These are phyloP conservation scores for Peromyscus attwateri DNA, from an alignment of 2,797 vertebrate species.

Conservation along the genomic window DNA sequence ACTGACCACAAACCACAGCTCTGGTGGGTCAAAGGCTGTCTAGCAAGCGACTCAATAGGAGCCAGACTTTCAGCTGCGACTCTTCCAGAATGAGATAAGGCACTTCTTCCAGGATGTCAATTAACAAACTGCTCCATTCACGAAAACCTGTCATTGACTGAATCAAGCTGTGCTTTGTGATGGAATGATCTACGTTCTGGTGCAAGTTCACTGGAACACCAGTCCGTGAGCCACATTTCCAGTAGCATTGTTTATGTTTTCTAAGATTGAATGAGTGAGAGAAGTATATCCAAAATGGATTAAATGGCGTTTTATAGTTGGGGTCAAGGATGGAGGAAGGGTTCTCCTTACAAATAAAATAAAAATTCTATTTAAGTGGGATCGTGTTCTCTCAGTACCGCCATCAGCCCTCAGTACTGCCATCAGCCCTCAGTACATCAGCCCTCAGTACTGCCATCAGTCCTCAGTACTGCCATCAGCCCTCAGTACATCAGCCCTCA, in stretches of 20 bases:
- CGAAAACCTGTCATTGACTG: background rate
- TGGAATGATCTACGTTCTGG: background rate
- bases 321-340: background rate
- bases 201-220: background rate
- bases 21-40: background rate
- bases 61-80: background rate
- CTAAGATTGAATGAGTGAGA: background rate
- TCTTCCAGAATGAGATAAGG: background rate
- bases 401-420: too few species aligned
- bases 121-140: background rate
- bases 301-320: background rate
- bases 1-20: slow-evolving; percentile 36
- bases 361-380: background rate
- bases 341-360: background rate
- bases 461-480: too few species aligned
- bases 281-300: background rate
- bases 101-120: background rate
- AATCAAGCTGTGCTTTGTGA: background rate
- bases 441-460: too few species aligned
- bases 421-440: too few species aligned
- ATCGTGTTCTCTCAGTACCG: background rate
- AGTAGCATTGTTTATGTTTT: background rate
- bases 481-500: too few species aligned
- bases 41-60: background rate
- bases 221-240: background rate